These are phyloP conservation scores for Leiothrix lutea DNA, from an alignment of 2,113 vertebrate genomes.

Conservation along the genomic window DNA sequence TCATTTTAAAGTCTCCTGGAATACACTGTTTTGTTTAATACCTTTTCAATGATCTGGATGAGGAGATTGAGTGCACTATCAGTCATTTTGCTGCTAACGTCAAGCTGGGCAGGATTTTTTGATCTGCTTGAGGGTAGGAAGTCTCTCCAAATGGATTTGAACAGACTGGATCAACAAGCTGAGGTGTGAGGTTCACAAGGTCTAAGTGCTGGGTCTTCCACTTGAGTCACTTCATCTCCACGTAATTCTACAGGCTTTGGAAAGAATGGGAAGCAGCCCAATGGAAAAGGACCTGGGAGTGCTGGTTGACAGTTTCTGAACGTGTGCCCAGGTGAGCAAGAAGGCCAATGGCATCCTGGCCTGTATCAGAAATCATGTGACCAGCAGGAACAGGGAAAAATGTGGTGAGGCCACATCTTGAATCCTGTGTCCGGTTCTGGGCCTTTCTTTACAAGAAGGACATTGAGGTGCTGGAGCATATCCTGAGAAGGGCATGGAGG, in stretches of 20 bases:
- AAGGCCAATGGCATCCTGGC: neutral
- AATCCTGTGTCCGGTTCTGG: neutral
- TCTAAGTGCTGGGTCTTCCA: too few relatives aligned
- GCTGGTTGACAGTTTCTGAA: neutral
- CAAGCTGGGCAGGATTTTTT: neutral
- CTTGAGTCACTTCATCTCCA: neutral
- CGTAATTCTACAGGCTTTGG: rapidly evolving
- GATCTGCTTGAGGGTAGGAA: neutral
- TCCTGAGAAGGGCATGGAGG: neutral
- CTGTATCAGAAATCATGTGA: neutral
- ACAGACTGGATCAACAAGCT: rapidly evolving
- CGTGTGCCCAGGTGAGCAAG: neutral
- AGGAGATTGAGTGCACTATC: neutral
- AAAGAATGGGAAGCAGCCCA: neutral
- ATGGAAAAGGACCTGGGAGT: neutral
- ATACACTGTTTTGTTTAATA: neutral
- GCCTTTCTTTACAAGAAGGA: neutral
- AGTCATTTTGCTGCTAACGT: neutral
- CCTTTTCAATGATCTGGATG: neutral
- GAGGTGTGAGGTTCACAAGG: neutral
- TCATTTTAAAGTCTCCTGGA: neutral
- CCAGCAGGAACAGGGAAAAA: neutral
- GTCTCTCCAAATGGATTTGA: neutral
- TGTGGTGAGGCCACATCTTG: neutral
- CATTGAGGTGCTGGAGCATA: rapidly evolving